These are phyloP conservation scores for Noctua pronuba DNA, from an alignment of 2,888 invertebrate genomes.

Conservation along the genomic window DNA sequence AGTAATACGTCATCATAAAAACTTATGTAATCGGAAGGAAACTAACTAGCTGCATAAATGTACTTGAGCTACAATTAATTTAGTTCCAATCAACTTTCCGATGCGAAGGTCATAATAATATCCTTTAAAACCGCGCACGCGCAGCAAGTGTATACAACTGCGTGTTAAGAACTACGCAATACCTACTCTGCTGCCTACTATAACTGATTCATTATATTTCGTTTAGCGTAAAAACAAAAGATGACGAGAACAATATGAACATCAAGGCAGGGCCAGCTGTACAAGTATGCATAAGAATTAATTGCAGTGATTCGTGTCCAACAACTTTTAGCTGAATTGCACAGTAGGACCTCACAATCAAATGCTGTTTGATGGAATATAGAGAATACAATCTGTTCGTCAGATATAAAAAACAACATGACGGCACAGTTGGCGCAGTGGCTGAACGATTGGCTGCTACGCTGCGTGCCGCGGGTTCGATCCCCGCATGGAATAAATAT, in stretches of 20 bases:
- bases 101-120: constrained; percentile 29
- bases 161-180: background rate
- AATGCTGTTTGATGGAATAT: background rate
- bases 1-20: constrained; percentile 6
- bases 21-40: constrained; percentile 16
- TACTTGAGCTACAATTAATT: constrained; percentile 15
- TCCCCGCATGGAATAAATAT: no score
- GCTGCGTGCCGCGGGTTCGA: no score
- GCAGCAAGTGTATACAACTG: background rate
- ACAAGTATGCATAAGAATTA: background rate
- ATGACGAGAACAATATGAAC: background rate
- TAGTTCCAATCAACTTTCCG: constrained; percentile 42
- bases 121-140: background rate
- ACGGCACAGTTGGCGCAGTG: no score
- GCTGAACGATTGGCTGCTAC: no score
- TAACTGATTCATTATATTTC: background rate
- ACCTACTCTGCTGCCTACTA: constrained; percentile 1
- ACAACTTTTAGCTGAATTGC: background rate
- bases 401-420: background rate
- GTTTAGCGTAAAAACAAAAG: background rate
- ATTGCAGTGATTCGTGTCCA: no score
- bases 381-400: background rate
- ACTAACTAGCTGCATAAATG: background rate
- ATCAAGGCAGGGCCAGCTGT: background rate
- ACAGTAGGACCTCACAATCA: background rate